Percentiles rank a stretch among this genome's conserved stretches.
phyloP scores from a whole-genome alignment of 2,888 invertebrate genomes.

The Drosophila mettleri region DNA sequence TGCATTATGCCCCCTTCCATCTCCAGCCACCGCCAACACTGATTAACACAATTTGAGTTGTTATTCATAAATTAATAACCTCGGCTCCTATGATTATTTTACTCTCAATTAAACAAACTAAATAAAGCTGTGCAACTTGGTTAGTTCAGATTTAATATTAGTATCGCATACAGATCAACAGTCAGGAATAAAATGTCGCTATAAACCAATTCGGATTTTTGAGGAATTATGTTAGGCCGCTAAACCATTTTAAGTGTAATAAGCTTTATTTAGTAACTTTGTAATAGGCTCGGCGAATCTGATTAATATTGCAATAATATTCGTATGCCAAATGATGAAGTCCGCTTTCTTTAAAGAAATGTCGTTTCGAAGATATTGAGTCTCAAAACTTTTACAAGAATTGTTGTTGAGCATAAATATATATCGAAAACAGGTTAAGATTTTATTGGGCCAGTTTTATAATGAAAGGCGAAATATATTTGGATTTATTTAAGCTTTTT shows the following conservation, averaged over 20 bases:
- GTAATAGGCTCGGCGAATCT: neutral
- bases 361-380: slow-evolving; percentile 5
- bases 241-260: too few species aligned
- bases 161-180: too few species aligned
- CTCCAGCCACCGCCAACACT: slow-evolving; percentile 18
- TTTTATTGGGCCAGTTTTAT: slow-evolving; percentile 43
- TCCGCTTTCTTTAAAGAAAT: slow-evolving; percentile 23
- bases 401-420: slow-evolving; percentile 38
- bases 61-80: neutral
- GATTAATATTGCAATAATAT: neutral
- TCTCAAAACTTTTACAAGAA: slow-evolving; percentile 39
- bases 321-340: neutral
- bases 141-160: too few species aligned
- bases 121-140: too few species aligned
- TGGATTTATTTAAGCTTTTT: neutral
- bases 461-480: slow-evolving; percentile 34
- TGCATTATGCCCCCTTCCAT: slow-evolving; percentile 35
- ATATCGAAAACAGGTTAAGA: slow-evolving; percentile 45
- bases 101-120: too few species aligned
- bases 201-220: too few species aligned
- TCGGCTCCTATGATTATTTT: slow-evolving; percentile 7
- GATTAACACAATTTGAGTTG: slow-evolving; percentile 22
- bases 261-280: neutral
- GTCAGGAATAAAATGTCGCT: too few species aligned
- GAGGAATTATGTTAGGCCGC: too few species aligned